A percentile compares a stretch with the other conserved stretches of the same genome.
Evolutionary conservation across 2,888 invertebrate species (phyloP).

Genomic region (Gonocerus acuteangulatus): DNA sequence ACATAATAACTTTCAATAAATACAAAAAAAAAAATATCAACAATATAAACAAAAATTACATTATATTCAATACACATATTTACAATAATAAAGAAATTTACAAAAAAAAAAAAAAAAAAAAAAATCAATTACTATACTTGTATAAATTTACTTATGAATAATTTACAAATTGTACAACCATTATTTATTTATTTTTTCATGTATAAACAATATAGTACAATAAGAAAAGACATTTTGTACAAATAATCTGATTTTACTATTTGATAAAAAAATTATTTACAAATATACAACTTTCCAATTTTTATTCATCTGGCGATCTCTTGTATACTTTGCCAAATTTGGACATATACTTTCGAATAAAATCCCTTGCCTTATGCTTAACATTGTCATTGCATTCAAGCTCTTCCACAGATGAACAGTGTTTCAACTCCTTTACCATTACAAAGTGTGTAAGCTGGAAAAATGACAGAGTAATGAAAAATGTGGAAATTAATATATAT

Average conservation of each 20-base stretch:
- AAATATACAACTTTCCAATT: constrained; percentile 3
- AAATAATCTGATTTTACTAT: too few relatives aligned
- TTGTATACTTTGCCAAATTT: constrained; percentile 80
- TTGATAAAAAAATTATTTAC: constrained; percentile 14
- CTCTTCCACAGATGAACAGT: constrained; percentile 78
- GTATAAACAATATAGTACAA: background rate
- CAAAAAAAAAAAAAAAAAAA: background rate
- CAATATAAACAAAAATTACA: constrained; percentile 20
- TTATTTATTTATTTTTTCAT: background rate
- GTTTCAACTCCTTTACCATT: constrained; percentile 88
- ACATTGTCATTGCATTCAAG: constrained; percentile 83
- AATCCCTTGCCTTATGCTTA: constrained; percentile 89
- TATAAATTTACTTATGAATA: background rate
- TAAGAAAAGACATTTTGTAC: too few relatives aligned
- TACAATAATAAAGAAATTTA: background rate
- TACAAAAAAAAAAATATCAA: constrained; percentile 11
- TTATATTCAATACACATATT: constrained; percentile 9
- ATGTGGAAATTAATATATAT: background rate
- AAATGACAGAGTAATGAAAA: constrained; percentile 16
- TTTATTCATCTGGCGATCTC: constrained; percentile 56
- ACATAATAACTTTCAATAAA: too few relatives aligned
- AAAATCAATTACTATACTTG: background rate
- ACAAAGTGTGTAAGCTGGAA: constrained; percentile 88
- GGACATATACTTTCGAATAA: constrained; percentile 91
- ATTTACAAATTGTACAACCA: background rate